These are phyloP conservation scores for Microctonus aethiopoides DNA, from an alignment of 2,888 invertebrate genomes.

Conservation along the genomic window DNA sequence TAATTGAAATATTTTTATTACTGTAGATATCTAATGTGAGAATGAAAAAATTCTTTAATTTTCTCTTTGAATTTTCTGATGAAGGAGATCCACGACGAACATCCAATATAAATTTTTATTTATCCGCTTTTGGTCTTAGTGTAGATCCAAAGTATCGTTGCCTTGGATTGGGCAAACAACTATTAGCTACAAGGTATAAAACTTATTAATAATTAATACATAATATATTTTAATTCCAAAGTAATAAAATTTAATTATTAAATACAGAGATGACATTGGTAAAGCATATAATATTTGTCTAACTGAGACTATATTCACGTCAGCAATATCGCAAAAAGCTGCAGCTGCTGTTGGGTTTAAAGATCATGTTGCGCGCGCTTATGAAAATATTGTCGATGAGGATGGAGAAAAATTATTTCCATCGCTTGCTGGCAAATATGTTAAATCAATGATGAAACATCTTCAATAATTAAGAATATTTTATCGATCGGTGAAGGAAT, in stretches of 20 bases:
- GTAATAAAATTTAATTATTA: background rate
- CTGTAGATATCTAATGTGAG: background rate
- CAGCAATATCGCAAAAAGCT: slow-evolving; percentile 47
- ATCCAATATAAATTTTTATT: slow-evolving; percentile 54
- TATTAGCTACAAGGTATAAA: slow-evolving; percentile 55
- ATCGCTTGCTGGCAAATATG: slow-evolving; percentile 21
- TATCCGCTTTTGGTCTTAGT: slow-evolving; percentile 60
- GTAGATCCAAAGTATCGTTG: slow-evolving; percentile 59
- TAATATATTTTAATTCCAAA: no score
- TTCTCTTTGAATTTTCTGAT: slow-evolving; percentile 28
- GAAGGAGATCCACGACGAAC: slow-evolving; percentile 37
- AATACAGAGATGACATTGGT: slow-evolving; percentile 48
- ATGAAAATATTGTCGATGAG: slow-evolving; percentile 7
- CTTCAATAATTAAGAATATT: background rate
- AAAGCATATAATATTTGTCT: slow-evolving; percentile 48
- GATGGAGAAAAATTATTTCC: slow-evolving; percentile 20
- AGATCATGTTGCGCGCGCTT: background rate
- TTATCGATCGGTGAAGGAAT: background rate
- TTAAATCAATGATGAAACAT: slow-evolving; percentile 36
- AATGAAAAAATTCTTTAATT: slow-evolving; percentile 34
- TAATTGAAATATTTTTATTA: background rate
- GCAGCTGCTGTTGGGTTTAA: slow-evolving; percentile 51
- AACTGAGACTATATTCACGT: slow-evolving; percentile 51
- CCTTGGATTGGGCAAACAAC: slow-evolving; percentile 54
- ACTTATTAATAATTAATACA: no score